Evolutionary conservation across 1,140 invertebrate genomes (phyloP).

Genomic region (Oscheius sp.): DNA sequence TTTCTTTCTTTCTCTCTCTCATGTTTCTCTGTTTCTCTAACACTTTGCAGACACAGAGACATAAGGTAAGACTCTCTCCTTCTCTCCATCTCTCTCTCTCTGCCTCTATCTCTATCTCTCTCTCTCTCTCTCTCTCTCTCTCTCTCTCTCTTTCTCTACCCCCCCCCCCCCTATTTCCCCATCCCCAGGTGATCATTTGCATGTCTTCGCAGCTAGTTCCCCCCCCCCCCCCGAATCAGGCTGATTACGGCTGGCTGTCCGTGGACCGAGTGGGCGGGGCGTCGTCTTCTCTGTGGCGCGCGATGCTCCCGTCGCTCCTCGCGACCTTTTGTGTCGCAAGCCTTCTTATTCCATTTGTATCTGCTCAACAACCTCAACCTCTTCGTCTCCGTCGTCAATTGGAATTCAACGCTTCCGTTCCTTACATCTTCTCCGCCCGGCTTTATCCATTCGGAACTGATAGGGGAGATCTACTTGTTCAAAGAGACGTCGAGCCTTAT

Average conservation of each 20-base stretch:
- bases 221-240: not conserved
- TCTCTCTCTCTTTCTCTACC: too few species aligned
- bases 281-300: not conserved
- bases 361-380: not conserved
- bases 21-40: too few species aligned
- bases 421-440: conserved; percentile 55
- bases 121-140: too few species aligned
- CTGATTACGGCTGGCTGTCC: not conserved
- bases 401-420: conserved; percentile 33
- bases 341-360: too few species aligned
- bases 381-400: not conserved
- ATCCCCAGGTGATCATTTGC: not conserved
- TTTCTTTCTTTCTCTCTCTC: too few species aligned
- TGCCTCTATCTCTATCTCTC: too few species aligned
- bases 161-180: too few species aligned
- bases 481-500: conserved; percentile 19
- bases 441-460: conserved; percentile 53
- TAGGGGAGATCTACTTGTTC: conserved; percentile 31
- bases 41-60: not conserved
- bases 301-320: not conserved
- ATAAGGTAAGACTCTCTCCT: not conserved
- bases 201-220: not conserved
- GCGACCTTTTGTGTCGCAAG: not conserved
- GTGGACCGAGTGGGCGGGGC: not conserved
- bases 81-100: too few species aligned